phyloP scores from a whole-genome alignment of 2,888 invertebrate species.

The Dromius quadrimaculatus region DNA sequence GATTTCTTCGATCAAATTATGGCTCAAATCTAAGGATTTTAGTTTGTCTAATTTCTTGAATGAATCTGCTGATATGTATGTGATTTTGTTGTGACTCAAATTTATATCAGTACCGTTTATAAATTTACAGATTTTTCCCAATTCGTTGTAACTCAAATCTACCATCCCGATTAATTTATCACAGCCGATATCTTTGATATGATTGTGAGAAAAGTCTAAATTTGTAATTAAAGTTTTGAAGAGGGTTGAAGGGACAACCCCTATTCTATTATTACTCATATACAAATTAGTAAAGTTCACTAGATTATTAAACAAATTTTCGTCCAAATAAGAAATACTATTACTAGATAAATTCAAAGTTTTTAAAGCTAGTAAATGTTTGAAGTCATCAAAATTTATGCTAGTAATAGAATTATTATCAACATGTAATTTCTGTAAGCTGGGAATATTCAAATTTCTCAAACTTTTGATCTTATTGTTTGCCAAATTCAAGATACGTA shows the following conservation, averaged over 20 bases:
- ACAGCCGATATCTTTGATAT: not conserved
- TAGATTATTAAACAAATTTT: constrained; percentile 11
- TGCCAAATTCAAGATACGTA: constrained; percentile 6
- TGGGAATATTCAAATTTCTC: constrained; percentile 9
- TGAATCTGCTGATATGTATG: not conserved
- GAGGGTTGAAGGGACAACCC: not conserved
- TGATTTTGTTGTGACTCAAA: constrained; percentile 5
- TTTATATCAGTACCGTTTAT: not conserved
- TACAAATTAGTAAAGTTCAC: constrained; percentile 7
- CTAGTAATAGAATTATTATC: not conserved
- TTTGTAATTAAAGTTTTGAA: not conserved
- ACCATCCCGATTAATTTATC: not conserved
- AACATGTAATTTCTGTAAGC: constrained; percentile 7
- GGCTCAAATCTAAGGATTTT: not conserved
- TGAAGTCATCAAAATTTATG: not conserved
- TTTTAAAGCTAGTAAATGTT: not conserved
- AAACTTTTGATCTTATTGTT: constrained; percentile 6
- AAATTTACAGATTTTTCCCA: not conserved
- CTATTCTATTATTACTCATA: not conserved
- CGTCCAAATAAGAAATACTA: not conserved
- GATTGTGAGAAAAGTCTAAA: not conserved
- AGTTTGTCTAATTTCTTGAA: not conserved
- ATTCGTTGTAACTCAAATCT: constrained; percentile 6
- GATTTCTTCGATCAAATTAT: not conserved
- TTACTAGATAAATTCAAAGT: constrained; percentile 13